Evolutionary conservation across 2,113 vertebrate species (phyloP).

Genomic region (Channa maculata): DNA sequence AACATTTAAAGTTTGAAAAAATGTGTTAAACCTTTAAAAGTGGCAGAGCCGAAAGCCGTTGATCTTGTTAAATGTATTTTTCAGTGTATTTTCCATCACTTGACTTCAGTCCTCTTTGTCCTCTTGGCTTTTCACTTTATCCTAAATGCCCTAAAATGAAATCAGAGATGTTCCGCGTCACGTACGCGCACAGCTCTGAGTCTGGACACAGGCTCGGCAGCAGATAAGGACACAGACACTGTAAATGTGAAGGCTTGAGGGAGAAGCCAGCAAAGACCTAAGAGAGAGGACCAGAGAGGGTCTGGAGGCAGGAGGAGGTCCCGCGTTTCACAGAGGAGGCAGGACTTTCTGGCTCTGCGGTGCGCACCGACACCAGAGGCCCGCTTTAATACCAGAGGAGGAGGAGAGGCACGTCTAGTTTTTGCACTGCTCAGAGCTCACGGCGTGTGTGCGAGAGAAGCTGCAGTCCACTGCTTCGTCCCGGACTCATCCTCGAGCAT

Average conservation of each 20-base stretch:
- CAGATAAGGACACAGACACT: no score
- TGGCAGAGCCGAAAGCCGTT: no score
- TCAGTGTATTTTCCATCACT: no score
- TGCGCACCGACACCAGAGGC: conserved; percentile 68
- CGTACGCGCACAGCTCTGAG: no score
- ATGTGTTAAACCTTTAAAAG: no score
- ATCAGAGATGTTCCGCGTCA: no score
- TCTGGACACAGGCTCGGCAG: no score
- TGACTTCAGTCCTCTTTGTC: no score
- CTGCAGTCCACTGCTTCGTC: conserved; percentile 40
- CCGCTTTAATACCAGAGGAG: conserved; percentile 58
- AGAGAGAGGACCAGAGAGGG: conserved; percentile 18
- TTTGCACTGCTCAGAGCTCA: conserved; percentile 6
- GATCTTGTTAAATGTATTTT: no score
- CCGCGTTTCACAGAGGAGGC: conserved; percentile 71
- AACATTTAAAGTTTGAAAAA: no score
- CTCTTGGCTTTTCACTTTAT: no score
- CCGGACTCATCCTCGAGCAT: conserved; percentile 57
- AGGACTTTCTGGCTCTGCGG: conserved; percentile 65
- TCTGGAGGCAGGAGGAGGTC: conserved; percentile 74
- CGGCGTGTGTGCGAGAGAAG: conserved; percentile 14
- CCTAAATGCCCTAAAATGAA: no score
- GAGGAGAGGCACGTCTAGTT: conserved; percentile 33
- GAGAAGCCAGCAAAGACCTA: conserved; percentile 19
- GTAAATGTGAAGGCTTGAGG: conserved; percentile 3